A percentile compares a stretch with the other conserved stretches of the same genome.
phyloP scores from a whole-genome alignment of 2,888 invertebrate species.

The Arge pagana region DNA sequence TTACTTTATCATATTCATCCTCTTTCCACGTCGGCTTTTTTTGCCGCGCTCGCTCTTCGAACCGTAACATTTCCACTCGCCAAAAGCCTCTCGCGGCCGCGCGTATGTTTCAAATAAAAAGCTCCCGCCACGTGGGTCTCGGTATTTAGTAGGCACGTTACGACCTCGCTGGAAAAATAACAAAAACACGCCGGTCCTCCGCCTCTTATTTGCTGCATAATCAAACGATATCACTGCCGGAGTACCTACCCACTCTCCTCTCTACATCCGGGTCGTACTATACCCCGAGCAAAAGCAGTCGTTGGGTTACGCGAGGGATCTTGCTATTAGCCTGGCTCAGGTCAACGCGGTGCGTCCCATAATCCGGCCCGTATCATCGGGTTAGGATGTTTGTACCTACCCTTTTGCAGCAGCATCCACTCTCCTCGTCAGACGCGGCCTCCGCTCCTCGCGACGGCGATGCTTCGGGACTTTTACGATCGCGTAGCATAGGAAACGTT shows the following conservation, averaged over 20 bases:
- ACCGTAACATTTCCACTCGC: no score
- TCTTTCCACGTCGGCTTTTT: no score
- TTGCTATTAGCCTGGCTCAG: slow-evolving; percentile 22
- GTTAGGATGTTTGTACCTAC: slow-evolving; percentile 11
- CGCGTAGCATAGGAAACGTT: slow-evolving; percentile 16
- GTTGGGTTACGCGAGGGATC: slow-evolving; percentile 17
- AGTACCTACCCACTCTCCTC: slow-evolving; percentile 4
- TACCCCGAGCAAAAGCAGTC: no score
- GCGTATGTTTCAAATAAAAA: no score
- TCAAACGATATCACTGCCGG: slow-evolving; percentile 21
- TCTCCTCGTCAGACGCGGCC: neutral
- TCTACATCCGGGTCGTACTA: neutral
- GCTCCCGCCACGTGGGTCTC: no score
- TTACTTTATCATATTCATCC: no score
- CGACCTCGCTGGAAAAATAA: slow-evolving; percentile 10
- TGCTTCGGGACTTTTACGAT: slow-evolving; percentile 17
- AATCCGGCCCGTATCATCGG: slow-evolving; percentile 23
- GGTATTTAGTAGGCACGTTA: slow-evolving; percentile 14
- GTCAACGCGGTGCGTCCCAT: slow-evolving; percentile 22
- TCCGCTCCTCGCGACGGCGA: neutral
- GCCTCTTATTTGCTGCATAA: slow-evolving; percentile 19
- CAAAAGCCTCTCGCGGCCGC: no score
- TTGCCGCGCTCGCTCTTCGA: no score
- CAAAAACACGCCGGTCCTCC: slow-evolving; percentile 10
- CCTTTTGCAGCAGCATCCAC: neutral